Base-by-base conservation (phyloP, 2,113 vertebrate genomes). In the Corythoichthys intestinalis region DNA sequence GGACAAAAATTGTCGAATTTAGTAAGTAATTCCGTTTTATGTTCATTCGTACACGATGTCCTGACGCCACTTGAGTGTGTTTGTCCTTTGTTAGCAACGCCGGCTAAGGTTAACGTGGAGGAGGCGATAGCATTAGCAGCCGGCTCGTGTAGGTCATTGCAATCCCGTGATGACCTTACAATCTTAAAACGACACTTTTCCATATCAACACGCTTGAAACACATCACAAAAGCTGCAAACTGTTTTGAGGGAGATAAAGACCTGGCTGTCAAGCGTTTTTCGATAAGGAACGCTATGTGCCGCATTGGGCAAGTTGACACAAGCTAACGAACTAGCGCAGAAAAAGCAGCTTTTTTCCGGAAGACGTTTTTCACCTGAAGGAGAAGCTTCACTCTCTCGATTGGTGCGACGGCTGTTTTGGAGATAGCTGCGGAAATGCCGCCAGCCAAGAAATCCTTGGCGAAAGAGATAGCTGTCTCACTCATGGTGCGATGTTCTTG, bases 311-410 rank as follows among this genome's bases (percentile, higher is more conserved):
- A 28, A 44, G 47, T 34, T 62, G 60, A 64, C 49, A 46, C 35
- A 46, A 49, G 17, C 75, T 85, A 85, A 11, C 70, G 61, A 71
- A 78, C 72, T 83, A 83, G 58, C 57, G 13, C 0, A 44, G 0
- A 28, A 0, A n/a, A 12, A 13, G 2, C 6, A 6, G 34, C 5
- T 14, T 41, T 3, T 58, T 76, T 50, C 78, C 77, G 76, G 69
- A n/a, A 77, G 72, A 15, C 65, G n/a, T 47, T 28, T n/a, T 34
- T 80, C 86, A 92, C 91, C 92, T 93, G 91, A 78, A 93, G 91
- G 79, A 93, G 91, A 59, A 93, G 92, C 86, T 98, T 97, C 70
- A 96, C 94, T 74, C 94, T 91, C 86, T 97, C 94, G 41, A 96
- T 94, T 7, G 94, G 95, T 1, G 94, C 94, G 48, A 97, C 93